Base-by-base conservation (phyloP, 2,888 invertebrate genomes). In the Cristatella mucedo region DNA sequence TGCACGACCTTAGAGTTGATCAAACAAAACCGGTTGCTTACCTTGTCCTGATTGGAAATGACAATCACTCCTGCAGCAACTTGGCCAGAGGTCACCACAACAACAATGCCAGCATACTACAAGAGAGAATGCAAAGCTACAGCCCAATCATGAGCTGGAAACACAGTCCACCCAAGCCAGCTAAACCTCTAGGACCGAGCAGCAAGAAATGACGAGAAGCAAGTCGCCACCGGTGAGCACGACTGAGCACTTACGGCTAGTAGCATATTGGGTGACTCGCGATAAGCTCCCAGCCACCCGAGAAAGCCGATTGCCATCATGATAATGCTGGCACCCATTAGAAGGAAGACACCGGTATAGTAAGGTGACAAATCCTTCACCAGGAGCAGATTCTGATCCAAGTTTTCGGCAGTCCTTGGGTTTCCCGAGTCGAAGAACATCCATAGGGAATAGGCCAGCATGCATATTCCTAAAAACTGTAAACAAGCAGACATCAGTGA, bases 381-480 rank as follows among this genome's bases (percentile, higher is more conserved):
- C 5, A 36, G 36, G 18, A 15, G n/a, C 18, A 36, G 6, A 13
- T 36, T n/a, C 24, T 36, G 36, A 19, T 36, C 36, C 26, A 36
- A 22, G 22, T 36, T 36, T 19, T 36, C 36, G 13, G 36, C 24
- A 36, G 36, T 29, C 13, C 26, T 29, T 4, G 36, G 24, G 18
- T 36, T 36, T 6, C 36, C 36, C 5, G 36, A 18, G 24, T 36
- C 36, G 26, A 36, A 36, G 6, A 36, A 18, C 13, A 36, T 9
- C 36, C 36, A 36, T 29, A 36, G 22, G 4, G 36, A 22, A 24
- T 26, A 36, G 4, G 26, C 36, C 21, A 36, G 24, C n/a, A 36
- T 29, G 6, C 36, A 22, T 13, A 36, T 36, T 6, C 36, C 36
- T 26, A 36, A 36, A 3, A 36, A 13, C 36, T 36, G 26, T 6